Base-by-base conservation (phyloP, 1,140 invertebrate genomes). In the Cherax quadricarinatus region DNA sequence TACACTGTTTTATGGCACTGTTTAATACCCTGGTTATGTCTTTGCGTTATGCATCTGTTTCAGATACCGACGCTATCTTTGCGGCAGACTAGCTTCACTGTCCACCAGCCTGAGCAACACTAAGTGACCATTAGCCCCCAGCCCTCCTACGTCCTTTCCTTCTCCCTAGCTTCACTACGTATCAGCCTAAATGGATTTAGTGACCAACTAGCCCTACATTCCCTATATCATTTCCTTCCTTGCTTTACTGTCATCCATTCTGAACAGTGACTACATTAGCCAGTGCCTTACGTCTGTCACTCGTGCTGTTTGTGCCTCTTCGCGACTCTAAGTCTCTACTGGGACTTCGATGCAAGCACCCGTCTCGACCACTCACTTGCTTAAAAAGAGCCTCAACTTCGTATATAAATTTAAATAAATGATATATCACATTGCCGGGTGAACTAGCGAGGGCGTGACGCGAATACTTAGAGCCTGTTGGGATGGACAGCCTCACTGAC, bases 371-470 rank as follows among this genome's bases (percentile, higher is more conserved):
- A 75, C 70, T 75, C 70, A 24, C 14, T 70, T 18, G 1, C 66
- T 70, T 70, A 70, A 18, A 18, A 6, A 70, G 18, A 70, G 66
- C 66, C 66, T 70, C 66, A 14, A 7, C n/a, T 75, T 30, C 70
- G 30, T 75, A 75, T 75, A 75, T 5, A 75, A 75, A 75, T 75
- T 30, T 75, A 75, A 75, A 75, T 75, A 75, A 30, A 24, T 75
- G 70, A 75, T 75, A 87, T 87, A 88, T 88, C 86, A 88, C 86
- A 88, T 88, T 62, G 57, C 75, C 86, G 75, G 86, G 75, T 80
- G 75, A 75, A 78, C 73, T 80, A 88, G 57, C 51, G 73, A 75
- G 86, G 41, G 79, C 48, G 41, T 16, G 79, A 51, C 48, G 48
- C 48, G 80, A 24, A 53, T 24, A 30, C 81, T 53, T 21, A 83